These are phyloP conservation scores for Nineta flava DNA, from an alignment of 2,888 invertebrate species.

Conservation along the genomic window DNA sequence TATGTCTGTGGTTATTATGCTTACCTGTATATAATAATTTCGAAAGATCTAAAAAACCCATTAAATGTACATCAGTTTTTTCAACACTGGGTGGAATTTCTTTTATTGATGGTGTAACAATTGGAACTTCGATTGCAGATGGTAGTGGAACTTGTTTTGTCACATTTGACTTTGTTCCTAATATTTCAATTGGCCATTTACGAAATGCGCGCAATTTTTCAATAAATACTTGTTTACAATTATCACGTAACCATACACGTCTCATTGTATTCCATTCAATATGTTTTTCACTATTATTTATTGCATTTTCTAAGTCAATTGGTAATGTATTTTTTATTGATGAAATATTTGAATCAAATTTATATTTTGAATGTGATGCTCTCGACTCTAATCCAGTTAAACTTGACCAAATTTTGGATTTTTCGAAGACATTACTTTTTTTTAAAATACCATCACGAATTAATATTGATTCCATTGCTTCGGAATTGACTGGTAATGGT, in stretches of 20 bases:
- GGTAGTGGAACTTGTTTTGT: not conserved
- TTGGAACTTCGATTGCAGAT: not conserved
- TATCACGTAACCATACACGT: conserved; percentile 17
- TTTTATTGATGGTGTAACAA: not conserved
- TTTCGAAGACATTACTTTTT: conserved; percentile 12
- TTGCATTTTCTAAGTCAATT: conserved; percentile 13
- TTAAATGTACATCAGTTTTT: conserved; percentile 21
- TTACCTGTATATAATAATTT: conserved; percentile 25
- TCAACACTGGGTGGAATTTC: conserved; percentile 10
- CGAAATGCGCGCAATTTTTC: conserved; percentile 18
- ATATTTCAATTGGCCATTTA: conserved; percentile 22
- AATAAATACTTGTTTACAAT: conserved; percentile 15
- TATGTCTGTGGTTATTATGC: conserved; percentile 19
- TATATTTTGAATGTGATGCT: conserved; percentile 18
- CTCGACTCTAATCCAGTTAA: conserved; percentile 15
- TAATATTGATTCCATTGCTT: conserved; percentile 13
- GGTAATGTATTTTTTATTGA: conserved; percentile 17
- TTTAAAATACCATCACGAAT: conserved; percentile 17
- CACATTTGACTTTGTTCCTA: conserved; percentile 12
- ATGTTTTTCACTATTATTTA: conserved; percentile 15
- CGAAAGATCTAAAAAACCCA: conserved; percentile 23
- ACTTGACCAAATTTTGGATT: conserved; percentile 18
- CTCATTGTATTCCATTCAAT: conserved; percentile 23
- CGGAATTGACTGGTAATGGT: conserved; percentile 15
- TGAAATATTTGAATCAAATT: conserved; percentile 13